phyloP scores from a whole-genome alignment of 2,113 vertebrate genomes.

The Orientallactaga bullata region DNA sequence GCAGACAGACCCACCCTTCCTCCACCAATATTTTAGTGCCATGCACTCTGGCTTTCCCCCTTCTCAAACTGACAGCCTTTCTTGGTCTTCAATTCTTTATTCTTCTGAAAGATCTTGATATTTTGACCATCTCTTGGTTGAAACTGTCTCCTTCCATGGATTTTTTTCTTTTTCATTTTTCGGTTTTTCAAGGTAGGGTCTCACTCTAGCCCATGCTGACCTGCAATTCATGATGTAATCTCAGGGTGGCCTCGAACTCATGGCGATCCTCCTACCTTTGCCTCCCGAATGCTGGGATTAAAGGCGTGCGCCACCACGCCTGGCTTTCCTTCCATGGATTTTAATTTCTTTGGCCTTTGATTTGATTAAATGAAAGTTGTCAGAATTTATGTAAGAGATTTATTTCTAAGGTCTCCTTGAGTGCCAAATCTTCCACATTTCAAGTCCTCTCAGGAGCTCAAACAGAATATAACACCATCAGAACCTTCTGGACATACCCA shows the following conservation, averaged over 20 bases:
- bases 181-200: too few relatives aligned
- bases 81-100: background rate
- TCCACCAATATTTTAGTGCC: background rate
- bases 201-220: too few relatives aligned
- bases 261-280: too few relatives aligned
- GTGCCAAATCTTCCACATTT: background rate
- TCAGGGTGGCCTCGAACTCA: too few relatives aligned
- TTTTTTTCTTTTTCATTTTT: too few relatives aligned
- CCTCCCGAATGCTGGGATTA: too few relatives aligned
- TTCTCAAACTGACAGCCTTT: background rate
- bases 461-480: background rate
- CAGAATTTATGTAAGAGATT: background rate
- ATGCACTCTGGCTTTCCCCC: rapidly evolving
- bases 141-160: background rate
- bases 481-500: background rate
- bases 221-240: too few relatives aligned
- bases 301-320: too few relatives aligned
- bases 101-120: background rate
- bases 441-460: background rate
- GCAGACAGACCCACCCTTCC: rapidly evolving
- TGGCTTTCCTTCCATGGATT: too few relatives aligned
- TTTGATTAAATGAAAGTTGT: background rate
- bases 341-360: background rate
- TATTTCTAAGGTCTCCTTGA: background rate
- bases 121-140: background rate